These are phyloP conservation scores for Coccyzus lansbergi DNA, from an alignment of 2,797 vertebrate genomes.

Conservation along the genomic window DNA sequence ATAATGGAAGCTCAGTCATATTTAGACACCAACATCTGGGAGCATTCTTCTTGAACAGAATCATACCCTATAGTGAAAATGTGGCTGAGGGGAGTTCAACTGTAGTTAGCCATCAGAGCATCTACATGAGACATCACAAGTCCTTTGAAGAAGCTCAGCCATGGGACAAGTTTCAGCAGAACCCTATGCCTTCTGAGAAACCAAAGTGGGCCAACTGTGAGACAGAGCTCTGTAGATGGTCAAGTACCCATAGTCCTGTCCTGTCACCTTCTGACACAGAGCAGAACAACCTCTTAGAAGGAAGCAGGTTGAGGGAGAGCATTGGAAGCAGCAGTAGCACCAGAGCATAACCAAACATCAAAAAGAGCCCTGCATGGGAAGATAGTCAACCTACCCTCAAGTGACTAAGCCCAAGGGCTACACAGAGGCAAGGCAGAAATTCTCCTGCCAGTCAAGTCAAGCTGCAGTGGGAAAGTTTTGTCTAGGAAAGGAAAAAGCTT, in stretches of 20 bases:
- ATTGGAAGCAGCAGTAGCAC: background rate
- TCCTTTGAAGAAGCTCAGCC: background rate
- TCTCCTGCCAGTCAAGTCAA: background rate
- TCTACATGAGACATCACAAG: background rate
- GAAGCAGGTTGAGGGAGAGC: background rate
- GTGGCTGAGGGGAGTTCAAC: background rate
- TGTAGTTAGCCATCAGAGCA: background rate
- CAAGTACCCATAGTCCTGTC: background rate
- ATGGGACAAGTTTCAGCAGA: background rate
- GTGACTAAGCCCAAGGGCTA: background rate
- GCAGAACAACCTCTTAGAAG: background rate
- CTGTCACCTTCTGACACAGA: background rate
- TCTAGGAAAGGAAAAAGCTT: background rate
- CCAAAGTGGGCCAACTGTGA: background rate
- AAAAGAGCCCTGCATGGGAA: background rate
- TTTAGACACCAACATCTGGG: fast-evolving
- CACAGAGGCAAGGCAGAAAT: background rate
- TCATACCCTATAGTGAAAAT: background rate
- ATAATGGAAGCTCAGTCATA: background rate
- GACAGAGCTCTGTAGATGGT: background rate
- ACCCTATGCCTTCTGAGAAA: background rate
- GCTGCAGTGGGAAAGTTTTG: background rate
- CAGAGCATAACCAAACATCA: background rate
- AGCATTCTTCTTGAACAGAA: background rate
- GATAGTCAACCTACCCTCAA: background rate